These are phyloP conservation scores for Ptychadena robeensis DNA, from an alignment of 2,797 vertebrate genomes.

Conservation along the genomic window DNA sequence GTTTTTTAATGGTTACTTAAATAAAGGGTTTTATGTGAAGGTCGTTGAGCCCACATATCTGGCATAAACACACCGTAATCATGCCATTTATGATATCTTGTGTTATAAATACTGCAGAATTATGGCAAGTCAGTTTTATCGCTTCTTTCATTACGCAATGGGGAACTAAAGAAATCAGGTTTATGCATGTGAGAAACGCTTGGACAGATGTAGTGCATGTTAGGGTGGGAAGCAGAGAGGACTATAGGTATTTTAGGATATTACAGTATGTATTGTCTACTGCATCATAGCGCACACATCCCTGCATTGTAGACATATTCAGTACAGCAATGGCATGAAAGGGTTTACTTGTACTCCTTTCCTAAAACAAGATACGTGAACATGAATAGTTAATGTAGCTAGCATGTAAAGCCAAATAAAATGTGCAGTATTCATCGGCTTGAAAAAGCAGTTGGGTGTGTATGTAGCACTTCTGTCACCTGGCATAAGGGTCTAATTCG, in stretches of 20 bases:
- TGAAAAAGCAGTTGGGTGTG: too few relatives aligned
- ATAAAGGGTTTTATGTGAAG: slow-evolving; percentile 61
- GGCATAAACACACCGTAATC: slow-evolving; percentile 56
- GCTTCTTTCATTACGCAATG: slow-evolving; percentile 41
- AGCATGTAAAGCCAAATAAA: too few relatives aligned
- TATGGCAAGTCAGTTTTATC: slow-evolving; percentile 47
- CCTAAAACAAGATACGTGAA: too few relatives aligned
- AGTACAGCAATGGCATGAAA: neutral
- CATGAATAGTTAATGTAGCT: too few relatives aligned
- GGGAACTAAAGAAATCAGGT: slow-evolving; percentile 44
- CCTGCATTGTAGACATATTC: neutral
- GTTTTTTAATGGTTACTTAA: slow-evolving; percentile 57
- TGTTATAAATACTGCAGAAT: slow-evolving; percentile 47
- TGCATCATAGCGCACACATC: neutral
- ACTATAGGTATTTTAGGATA: slow-evolving; percentile 1
- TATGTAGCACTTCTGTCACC: too few relatives aligned
- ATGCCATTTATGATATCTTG: slow-evolving; percentile 49
- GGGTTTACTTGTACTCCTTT: too few relatives aligned
- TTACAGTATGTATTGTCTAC: neutral
- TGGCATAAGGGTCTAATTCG: too few relatives aligned
- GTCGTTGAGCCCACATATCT: slow-evolving; percentile 58
- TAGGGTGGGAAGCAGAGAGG: neutral
- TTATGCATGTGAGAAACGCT: slow-evolving; percentile 37
- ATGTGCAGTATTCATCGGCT: too few relatives aligned
- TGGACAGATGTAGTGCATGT: neutral